Evolutionary conservation across 2,797 vertebrate genomes (phyloP).

Genomic region (Lutjanus campechanus): DNA sequence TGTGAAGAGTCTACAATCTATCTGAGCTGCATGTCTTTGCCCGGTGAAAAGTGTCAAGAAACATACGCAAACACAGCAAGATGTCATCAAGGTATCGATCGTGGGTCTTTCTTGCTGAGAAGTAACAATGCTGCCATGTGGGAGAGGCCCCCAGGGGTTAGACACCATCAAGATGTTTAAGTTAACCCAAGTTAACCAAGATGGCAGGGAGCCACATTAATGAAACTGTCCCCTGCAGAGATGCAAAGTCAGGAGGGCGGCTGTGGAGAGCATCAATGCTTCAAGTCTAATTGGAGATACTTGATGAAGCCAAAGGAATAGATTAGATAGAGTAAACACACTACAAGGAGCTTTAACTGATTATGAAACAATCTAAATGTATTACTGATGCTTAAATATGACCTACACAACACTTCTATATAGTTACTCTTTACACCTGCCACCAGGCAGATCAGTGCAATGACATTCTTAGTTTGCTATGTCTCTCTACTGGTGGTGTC

Average conservation of each 20-base stretch:
- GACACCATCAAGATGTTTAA: conserved; percentile 47
- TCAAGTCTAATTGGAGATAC: neutral
- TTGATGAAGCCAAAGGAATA: conserved; percentile 5
- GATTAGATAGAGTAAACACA: neutral
- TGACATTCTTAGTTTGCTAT: neutral
- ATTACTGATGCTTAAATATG: too few relatives aligned
- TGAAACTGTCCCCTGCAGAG: conserved; percentile 33
- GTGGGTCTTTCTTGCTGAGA: conserved; percentile 40
- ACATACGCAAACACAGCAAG: conserved; percentile 51
- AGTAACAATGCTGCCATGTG: conserved; percentile 23
- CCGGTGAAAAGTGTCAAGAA: neutral
- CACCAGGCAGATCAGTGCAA: too few relatives aligned
- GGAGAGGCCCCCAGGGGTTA: conserved; percentile 30
- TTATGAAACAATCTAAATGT: too few relatives aligned
- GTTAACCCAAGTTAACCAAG: conserved; percentile 40
- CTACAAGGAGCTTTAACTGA: too few relatives aligned
- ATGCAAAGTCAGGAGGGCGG: conserved; percentile 12
- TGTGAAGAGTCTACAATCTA: conserved; percentile 6
- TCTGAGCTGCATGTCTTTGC: neutral
- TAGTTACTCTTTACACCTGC: too few relatives aligned
- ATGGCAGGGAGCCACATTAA: conserved; percentile 26
- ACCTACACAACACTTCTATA: too few relatives aligned
- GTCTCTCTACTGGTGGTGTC: too few relatives aligned
- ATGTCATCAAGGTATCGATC: conserved; percentile 61
- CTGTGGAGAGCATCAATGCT: conserved; percentile 15